phyloP scores from a whole-genome alignment of 2,797 vertebrate species.

The Halcyon smyrnensis region DNA sequence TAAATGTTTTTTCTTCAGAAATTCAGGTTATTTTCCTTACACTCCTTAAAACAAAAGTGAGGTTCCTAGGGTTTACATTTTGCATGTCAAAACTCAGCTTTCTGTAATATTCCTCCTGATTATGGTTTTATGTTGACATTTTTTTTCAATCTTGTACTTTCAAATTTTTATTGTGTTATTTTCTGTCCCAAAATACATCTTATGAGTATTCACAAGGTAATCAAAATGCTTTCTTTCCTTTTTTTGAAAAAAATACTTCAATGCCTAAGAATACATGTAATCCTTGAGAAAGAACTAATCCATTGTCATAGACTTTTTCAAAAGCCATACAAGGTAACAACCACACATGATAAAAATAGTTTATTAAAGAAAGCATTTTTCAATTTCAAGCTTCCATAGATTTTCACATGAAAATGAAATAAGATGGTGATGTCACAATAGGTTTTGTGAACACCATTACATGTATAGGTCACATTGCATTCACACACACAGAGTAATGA shows the following conservation, averaged over 20 bases:
- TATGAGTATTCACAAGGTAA: neutral
- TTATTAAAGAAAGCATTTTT: neutral
- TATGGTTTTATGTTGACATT: neutral
- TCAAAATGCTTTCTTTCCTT: neutral
- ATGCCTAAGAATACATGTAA: neutral
- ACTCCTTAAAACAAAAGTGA: neutral
- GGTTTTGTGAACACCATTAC: neutral
- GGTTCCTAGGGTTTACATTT: neutral
- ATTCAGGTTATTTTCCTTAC: neutral
- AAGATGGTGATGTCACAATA: neutral
- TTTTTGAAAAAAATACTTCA: neutral
- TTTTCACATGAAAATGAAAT: neutral
- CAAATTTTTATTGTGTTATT: neutral
- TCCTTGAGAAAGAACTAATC: neutral
- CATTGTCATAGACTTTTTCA: neutral
- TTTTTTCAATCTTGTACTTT: neutral
- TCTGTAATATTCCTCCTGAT: neutral
- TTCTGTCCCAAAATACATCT: neutral
- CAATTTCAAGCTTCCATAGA: neutral
- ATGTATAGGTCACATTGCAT: neutral
- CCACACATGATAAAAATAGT: neutral
- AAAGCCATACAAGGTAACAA: neutral
- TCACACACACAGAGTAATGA: accelerated
- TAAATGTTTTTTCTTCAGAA: neutral
- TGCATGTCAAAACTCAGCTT: neutral